phyloP scores from a whole-genome alignment of 2,113 vertebrate genomes.

The Arothron firmamentum region DNA sequence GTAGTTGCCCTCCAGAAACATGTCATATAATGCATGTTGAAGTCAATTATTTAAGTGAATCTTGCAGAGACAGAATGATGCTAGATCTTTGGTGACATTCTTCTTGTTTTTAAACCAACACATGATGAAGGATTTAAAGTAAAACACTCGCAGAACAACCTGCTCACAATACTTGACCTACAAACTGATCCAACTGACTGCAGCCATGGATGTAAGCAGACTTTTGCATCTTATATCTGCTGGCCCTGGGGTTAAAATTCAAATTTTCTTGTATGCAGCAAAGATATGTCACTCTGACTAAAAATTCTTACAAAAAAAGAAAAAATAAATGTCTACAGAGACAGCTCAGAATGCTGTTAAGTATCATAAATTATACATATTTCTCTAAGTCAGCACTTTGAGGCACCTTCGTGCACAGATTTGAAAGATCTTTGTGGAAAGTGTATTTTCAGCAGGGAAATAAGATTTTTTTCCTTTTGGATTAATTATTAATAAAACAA shows the following conservation, averaged over 20 bases:
- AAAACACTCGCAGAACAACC: too few relatives aligned
- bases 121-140: neutral
- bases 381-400: neutral
- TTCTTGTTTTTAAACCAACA: neutral
- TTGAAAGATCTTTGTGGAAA: constrained; percentile 1
- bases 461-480: neutral
- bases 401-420: neutral
- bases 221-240: too few relatives aligned
- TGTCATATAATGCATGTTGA: constrained; percentile 17
- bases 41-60: constrained; percentile 31
- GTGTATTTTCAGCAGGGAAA: constrained; percentile 9
- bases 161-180: too few relatives aligned
- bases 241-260: too few relatives aligned
- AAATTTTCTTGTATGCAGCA: too few relatives aligned
- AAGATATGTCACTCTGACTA: too few relatives aligned
- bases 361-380: neutral
- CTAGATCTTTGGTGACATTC: neutral
- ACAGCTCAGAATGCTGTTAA: neutral
- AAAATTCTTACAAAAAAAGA: neutral
- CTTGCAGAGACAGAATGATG: neutral
- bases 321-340: too few relatives aligned
- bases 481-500: constrained; percentile 47
- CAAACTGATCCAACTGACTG: too few relatives aligned
- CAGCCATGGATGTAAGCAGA: too few relatives aligned
- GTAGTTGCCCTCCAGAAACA: constrained; percentile 4